Conservation (phyloP, 1,140 invertebrate genomes). For the Armadillidium nasatum region DNA sequence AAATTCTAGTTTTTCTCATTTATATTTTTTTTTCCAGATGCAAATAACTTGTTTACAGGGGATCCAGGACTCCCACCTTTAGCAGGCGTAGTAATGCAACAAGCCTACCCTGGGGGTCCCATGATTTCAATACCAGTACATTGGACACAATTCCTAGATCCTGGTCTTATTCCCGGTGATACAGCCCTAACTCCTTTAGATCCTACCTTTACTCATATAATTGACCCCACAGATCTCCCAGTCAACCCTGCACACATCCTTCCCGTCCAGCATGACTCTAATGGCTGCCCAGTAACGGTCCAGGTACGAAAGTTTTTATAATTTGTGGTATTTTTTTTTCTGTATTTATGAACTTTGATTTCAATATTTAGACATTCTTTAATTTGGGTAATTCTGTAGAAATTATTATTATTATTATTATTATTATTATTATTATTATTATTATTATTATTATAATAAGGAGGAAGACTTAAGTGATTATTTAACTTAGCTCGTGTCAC, state of each 20-base stretch:
- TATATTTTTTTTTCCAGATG: slow-evolving; percentile 22
- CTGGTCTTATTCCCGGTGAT: slow-evolving; percentile 41
- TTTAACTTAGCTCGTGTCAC: too few species aligned
- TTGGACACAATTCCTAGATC: slow-evolving; percentile 43
- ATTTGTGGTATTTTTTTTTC: too few species aligned
- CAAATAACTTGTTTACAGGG: slow-evolving; percentile 30
- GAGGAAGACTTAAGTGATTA: too few species aligned
- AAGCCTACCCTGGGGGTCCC: slow-evolving; percentile 40
- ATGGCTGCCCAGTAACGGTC: slow-evolving; percentile 42
- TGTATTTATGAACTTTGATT: too few species aligned
- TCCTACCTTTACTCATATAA: slow-evolving; percentile 43
- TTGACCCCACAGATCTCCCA: slow-evolving; percentile 42
- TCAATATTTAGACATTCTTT: too few species aligned
- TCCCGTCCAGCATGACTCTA: slow-evolving; percentile 42
- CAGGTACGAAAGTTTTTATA: slow-evolving; percentile 30
- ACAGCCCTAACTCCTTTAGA: slow-evolving; percentile 44
- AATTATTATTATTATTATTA: too few species aligned
- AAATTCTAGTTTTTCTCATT: background rate
- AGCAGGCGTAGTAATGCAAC: slow-evolving; percentile 44
- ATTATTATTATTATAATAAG: too few species aligned
- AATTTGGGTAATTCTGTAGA: too few species aligned
- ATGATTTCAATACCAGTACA: slow-evolving; percentile 43
- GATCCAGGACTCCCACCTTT: slow-evolving; percentile 36
- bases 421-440: too few species aligned
- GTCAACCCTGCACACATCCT: slow-evolving; percentile 42